phyloP scores from a whole-genome alignment of 2,888 invertebrate species.

The Drosophila fulvimacula region DNA sequence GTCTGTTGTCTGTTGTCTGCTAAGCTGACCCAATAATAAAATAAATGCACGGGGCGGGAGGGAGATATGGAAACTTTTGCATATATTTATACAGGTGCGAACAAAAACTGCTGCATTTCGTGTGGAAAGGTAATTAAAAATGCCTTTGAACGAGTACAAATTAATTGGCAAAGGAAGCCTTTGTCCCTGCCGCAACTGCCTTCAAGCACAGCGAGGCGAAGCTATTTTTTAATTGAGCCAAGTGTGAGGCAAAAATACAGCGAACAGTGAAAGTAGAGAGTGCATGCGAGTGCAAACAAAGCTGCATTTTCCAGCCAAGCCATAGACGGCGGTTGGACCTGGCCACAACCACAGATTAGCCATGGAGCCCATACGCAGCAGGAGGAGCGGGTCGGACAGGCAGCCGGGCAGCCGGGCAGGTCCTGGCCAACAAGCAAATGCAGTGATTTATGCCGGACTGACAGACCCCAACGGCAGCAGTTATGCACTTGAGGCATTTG shows the following conservation, averaged over 20 bases:
- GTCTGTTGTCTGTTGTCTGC: not conserved
- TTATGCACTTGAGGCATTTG: constrained; percentile 77
- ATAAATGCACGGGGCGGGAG: not conserved
- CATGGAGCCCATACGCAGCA: constrained; percentile 11
- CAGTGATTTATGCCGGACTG: constrained; percentile 70
- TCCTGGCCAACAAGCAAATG: constrained; percentile 61
- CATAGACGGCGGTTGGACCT: not conserved
- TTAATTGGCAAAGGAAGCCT: constrained; percentile 72
- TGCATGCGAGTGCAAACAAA: constrained; percentile 49
- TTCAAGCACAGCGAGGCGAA: constrained; percentile 18
- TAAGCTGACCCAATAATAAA: constrained; percentile 42
- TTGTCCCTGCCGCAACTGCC: constrained; percentile 11
- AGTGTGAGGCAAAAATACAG: constrained; percentile 25
- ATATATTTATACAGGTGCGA: constrained; percentile 70
- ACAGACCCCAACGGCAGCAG: constrained; percentile 47
- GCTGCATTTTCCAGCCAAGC: constrained; percentile 53
- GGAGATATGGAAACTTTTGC: constrained; percentile 40
- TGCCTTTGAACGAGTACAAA: constrained; percentile 63
- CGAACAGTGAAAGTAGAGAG: constrained; percentile 12
- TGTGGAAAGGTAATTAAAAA: constrained; percentile 77
- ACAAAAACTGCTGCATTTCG: constrained; percentile 70
- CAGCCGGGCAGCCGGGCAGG: constrained; percentile 4
- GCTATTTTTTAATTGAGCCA: constrained; percentile 75
- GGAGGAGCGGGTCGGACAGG: constrained; percentile 1
- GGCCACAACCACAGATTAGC: constrained; percentile 55